Evolutionary conservation across 2,113 vertebrate genomes (phyloP).

Genomic region (Hiodon alosoides): DNA sequence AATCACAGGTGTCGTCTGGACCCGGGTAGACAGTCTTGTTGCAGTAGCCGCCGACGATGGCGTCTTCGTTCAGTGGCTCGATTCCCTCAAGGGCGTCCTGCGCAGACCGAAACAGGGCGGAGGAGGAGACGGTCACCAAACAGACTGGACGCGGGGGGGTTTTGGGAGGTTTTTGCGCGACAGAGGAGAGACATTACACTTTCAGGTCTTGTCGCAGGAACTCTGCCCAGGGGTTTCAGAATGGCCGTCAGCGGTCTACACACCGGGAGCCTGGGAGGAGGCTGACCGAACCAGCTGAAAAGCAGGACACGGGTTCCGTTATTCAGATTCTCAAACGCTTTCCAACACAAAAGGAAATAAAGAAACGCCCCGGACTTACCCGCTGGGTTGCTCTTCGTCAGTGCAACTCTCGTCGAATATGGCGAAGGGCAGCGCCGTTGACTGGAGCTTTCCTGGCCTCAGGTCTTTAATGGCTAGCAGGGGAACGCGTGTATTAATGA

Average conservation of each 20-base stretch:
- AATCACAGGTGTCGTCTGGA: slow-evolving; percentile 75
- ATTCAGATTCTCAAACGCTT: too few species aligned
- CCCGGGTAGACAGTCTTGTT: slow-evolving; percentile 68
- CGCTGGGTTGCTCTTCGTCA: slow-evolving; percentile 39
- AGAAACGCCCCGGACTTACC: slow-evolving; percentile 47
- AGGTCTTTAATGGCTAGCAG: slow-evolving; percentile 16
- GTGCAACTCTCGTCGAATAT: slow-evolving; percentile 62
- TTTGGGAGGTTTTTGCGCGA: background rate
- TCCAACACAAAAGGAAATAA: too few species aligned
- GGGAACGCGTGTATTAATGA: slow-evolving; percentile 14
- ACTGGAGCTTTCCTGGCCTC: background rate
- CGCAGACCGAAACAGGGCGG: background rate
- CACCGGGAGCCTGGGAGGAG: background rate
- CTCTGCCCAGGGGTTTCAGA: background rate
- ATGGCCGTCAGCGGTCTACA: slow-evolving; percentile 14
- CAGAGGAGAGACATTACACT: slow-evolving; percentile 16
- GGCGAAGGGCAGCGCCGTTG: slow-evolving; percentile 45
- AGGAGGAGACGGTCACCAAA: background rate
- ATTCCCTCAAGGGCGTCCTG: slow-evolving; percentile 64
- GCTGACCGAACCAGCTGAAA: too few species aligned
- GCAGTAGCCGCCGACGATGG: slow-evolving; percentile 61
- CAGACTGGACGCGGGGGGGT: too few species aligned
- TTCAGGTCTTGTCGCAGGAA: slow-evolving; percentile 10
- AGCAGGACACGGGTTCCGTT: too few species aligned
- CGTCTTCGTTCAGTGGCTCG: slow-evolving; percentile 66